Conservation (phyloP, 2,113 vertebrate genomes). For the Narcine bancroftii region DNA sequence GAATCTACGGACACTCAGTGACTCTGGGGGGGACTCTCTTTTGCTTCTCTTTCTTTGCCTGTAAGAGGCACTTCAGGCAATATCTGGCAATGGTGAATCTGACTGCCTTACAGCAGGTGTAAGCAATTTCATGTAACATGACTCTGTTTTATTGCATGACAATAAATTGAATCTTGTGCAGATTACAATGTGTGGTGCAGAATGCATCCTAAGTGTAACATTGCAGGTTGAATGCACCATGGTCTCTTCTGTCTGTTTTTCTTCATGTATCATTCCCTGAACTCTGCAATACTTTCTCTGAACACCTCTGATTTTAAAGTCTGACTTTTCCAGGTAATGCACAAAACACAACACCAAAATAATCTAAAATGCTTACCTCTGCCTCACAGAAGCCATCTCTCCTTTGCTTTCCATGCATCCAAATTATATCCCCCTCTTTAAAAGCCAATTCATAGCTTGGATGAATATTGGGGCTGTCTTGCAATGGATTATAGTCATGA, state of each 20-base stretch:
- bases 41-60: too few relatives aligned
- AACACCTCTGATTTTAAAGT: neutral
- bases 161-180: too few relatives aligned
- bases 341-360: neutral
- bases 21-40: too few relatives aligned
- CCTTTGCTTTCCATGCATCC: slow-evolving; percentile 41
- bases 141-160: too few relatives aligned
- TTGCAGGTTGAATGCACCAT: neutral
- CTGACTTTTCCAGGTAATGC: neutral
- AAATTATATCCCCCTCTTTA: slow-evolving; percentile 27
- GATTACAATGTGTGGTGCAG: too few relatives aligned
- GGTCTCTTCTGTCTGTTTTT: neutral
- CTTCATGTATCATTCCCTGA: neutral
- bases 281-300: neutral
- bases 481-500: slow-evolving; percentile 44
- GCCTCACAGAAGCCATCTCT: slow-evolving; percentile 43
- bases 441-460: slow-evolving; percentile 43
- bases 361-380: slow-evolving; percentile 41
- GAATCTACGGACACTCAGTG: too few relatives aligned
- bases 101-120: too few relatives aligned
- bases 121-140: too few relatives aligned
- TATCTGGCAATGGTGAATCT: too few relatives aligned
- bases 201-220: too few relatives aligned
- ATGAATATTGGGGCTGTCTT: slow-evolving; percentile 45
- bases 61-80: too few relatives aligned